Percentiles rank a stretch among this genome's conserved stretches.
phyloP scores from a whole-genome alignment of 1,140 invertebrate genomes.

The Leptinotarsa defecta region DNA sequence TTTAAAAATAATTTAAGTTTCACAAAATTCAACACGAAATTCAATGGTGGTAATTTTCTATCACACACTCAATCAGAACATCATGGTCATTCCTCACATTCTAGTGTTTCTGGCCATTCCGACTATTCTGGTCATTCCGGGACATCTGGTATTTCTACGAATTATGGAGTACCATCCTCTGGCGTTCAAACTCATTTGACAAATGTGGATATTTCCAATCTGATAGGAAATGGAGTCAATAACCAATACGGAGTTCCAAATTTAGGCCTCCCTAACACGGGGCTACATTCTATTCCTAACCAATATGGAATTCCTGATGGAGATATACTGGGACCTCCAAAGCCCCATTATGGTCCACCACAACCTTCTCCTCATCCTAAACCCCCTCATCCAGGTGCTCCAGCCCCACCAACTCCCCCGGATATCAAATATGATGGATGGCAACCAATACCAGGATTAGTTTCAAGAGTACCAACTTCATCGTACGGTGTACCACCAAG shows the following conservation, averaged over 20 bases:
- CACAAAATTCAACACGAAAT: slow-evolving; percentile 48
- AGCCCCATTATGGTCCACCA: slow-evolving; percentile 54
- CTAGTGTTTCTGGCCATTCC: slow-evolving; percentile 7
- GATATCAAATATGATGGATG: slow-evolving; percentile 81
- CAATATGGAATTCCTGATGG: slow-evolving; percentile 54
- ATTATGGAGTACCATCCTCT: background rate
- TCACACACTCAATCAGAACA: background rate
- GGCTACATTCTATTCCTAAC: slow-evolving; percentile 50
- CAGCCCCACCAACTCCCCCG: slow-evolving; percentile 72
- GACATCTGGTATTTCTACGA: background rate
- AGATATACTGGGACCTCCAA: slow-evolving; percentile 27
- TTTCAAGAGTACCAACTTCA: slow-evolving; percentile 53
- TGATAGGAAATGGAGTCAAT: background rate
- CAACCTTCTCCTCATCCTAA: slow-evolving; percentile 58
- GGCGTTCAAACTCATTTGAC: background rate
- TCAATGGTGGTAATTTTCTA: slow-evolving; percentile 15
- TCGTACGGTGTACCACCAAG: slow-evolving; percentile 32
- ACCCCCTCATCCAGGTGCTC: slow-evolving; percentile 67
- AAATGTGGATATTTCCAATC: slow-evolving; percentile 8
- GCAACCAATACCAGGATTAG: slow-evolving; percentile 76
- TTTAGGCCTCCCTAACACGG: background rate
- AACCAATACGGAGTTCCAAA: slow-evolving; percentile 40
- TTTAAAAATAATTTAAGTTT: slow-evolving; percentile 36
- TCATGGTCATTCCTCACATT: background rate
- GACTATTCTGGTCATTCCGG: slow-evolving; percentile 20